Evolutionary conservation across 1,140 invertebrate genomes (phyloP), one percentile per base, ranked within the genome.

Genomic region (Epicauta chinensis): DNA sequence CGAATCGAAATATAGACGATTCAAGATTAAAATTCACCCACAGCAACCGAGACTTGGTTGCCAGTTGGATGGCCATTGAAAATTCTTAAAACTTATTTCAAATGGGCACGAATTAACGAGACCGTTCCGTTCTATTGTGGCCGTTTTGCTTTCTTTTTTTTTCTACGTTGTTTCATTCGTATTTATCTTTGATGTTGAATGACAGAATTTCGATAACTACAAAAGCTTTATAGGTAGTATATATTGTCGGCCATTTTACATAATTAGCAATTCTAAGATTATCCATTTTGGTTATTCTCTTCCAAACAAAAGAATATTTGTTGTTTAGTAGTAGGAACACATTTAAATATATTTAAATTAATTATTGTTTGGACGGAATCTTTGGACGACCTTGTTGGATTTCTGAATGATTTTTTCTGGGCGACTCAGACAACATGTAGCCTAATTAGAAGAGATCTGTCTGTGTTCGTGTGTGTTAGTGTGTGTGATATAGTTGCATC

Each of bases 201-300:
- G 23, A 23, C 23, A 23, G 4, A 23, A 5, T 23, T 23, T 23
- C 23, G 7, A 23, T n/a, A n/a, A n/a, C n/a, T n/a, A 23, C 0
- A 3, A 23, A 23, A 23, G 7, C 7, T 23, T 7, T 0, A 5
- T 23, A 23, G 46, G 45, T 53, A 43, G 45, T 43, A 55, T 47
- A 10, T 39, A 29, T 15, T 36, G 42, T 14, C 61, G 51, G 62
- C 62, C 62, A 64, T 64, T 50, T 64, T 64, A 44, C 52, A 53
- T 59, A 60, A 64, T 64, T 64, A 64, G 62, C 62, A 64, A 64
- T 64, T 64, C 62, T 62, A 61, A 64, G 52, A 52, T 62, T 53
- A 48, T 31, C 52, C 60, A 56, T 23, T 63, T 61, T 61, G 62
- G 57, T 63, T 63, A 62, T 61, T 56, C 58, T 29, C 39, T 46